Evolutionary conservation across 2,888 invertebrate genomes (phyloP), one percentile per base, ranked within the genome.

Genomic region (Caenorhabditis sinica): DNA sequence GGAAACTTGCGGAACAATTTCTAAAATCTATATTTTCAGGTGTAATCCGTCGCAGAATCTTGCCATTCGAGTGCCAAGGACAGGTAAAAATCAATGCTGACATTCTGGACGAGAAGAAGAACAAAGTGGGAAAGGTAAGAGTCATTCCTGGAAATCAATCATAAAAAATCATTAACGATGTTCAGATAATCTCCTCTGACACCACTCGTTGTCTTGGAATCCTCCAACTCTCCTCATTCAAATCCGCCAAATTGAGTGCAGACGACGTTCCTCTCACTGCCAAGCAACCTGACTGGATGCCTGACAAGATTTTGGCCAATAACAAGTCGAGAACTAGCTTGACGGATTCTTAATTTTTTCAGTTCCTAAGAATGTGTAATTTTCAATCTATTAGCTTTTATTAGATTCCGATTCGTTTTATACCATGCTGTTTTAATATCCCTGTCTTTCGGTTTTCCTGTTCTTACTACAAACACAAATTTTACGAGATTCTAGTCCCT

Each of bases 21-120:
- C n/a, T n/a, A 63, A 43, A 36, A 11, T 8, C 36, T 8, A 36
- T 36, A 36, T 20, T n/a, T 40, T 25, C 51, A 87, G 87, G 88
- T n/a, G 86, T 89, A 5, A 83, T 89, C 61, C 76, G 89, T 60
- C 82, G 88, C 8, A 75, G 89, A 36, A 79, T 89, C 30, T 25
- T 89, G 13, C 88, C 89, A 11, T 88, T 89, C 43, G 80, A 79
- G 40, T 73, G 73, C 56, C 80, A 85, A n/a, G 71, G 69, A 33
- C 61, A 69, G 33, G 72, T 76, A 15, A 56, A 51, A 51, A 45
- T 65, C 8, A 77, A 71, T 4, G 76, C 86, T 4, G 82, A 81
- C 60, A 75, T 88, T 51, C 0, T 76, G 15, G 86, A 88, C 49
- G 83, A 85, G 40, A 85, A 85, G 60, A 79, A 77, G 17, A 86